These are phyloP conservation scores for Catharus ustulatus DNA, from an alignment of 2,797 vertebrate genomes.

Conservation along the genomic window DNA sequence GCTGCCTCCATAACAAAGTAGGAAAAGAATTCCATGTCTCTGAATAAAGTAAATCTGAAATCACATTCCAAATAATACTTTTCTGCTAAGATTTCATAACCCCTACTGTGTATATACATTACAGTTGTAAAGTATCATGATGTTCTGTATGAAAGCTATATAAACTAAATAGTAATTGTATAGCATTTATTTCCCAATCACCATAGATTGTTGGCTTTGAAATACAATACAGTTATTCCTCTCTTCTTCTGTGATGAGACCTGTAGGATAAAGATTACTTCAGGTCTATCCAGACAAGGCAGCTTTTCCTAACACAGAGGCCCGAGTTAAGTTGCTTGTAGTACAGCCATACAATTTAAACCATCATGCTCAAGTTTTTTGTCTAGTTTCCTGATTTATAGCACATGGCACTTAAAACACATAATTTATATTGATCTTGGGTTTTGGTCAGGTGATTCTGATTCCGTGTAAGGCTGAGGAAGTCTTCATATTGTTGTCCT, in stretches of 20 bases:
- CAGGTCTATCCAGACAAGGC: not conserved
- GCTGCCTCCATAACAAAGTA: not conserved
- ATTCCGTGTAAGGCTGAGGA: not conserved
- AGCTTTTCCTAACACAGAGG: not conserved
- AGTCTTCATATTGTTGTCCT: not conserved
- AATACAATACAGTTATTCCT: not conserved
- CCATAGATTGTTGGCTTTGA: not conserved
- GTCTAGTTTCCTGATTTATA: not conserved
- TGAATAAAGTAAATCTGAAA: not conserved
- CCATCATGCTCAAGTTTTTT: not conserved
- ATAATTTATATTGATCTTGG: not conserved
- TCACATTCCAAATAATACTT: not conserved
- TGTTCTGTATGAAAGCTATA: not conserved
- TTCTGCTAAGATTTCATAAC: not conserved
- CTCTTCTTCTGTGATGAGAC: not conserved
- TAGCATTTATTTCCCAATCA: not conserved
- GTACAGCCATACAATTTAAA: not conserved
- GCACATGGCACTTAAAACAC: not conserved
- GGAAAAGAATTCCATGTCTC: not conserved
- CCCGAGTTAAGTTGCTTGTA: not conserved
- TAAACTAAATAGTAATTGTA: not conserved
- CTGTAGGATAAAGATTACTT: not conserved
- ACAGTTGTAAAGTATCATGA: not conserved
- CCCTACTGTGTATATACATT: not conserved
- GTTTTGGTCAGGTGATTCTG: not conserved